Conservation (phyloP, 1,140 invertebrate genomes). For the Adoxophyes honmai region DNA sequence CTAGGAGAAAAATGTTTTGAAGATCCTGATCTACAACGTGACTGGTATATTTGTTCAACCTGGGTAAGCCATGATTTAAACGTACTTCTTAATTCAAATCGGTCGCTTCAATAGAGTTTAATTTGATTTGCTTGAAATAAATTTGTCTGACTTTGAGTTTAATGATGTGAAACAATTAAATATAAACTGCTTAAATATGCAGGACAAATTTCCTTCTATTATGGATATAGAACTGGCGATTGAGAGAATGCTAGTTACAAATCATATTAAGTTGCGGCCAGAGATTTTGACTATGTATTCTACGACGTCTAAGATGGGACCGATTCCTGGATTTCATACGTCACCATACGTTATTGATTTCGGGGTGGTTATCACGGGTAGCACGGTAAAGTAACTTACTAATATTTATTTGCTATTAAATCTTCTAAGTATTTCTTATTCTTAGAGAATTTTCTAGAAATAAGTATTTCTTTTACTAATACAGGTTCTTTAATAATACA, state of each 20-base stretch:
- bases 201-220: constrained; percentile 55
- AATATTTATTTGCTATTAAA: background rate
- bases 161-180: background rate
- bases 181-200: background rate
- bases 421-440: no score
- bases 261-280: constrained; percentile 47
- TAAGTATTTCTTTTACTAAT: constrained; percentile 5
- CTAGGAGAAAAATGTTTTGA: constrained; percentile 56
- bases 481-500: constrained; percentile 41
- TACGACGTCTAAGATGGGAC: constrained; percentile 34
- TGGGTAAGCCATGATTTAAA: constrained; percentile 54
- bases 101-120: no score
- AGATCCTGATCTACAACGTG: constrained; percentile 45
- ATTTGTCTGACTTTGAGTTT: no score
- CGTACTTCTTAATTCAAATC: no score
- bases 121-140: no score
- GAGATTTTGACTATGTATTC: constrained; percentile 43
- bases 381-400: constrained; percentile 38
- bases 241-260: constrained; percentile 52
- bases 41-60: constrained; percentile 62
- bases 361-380: constrained; percentile 62
- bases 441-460: constrained; percentile 19
- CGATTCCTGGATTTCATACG: constrained; percentile 56
- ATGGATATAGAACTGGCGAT: constrained; percentile 67
- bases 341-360: constrained; percentile 61